Evolutionary conservation across 2,113 vertebrate species (phyloP).

Genomic region (Turnix velox): DNA sequence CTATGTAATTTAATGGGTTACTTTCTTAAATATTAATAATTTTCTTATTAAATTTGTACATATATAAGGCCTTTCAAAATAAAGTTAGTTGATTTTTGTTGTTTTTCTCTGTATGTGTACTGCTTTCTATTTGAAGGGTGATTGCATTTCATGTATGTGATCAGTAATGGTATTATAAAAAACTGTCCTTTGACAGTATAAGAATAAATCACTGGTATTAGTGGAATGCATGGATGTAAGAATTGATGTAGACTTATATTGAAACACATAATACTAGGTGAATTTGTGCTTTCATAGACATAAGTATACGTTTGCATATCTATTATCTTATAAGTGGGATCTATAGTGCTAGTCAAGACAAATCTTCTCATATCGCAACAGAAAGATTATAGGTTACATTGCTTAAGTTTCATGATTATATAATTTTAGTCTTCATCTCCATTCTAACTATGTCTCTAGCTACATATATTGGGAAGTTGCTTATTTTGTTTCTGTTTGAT

Average conservation of each 20-base stretch:
- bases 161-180: neutral
- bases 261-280: neutral
- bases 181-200: neutral
- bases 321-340: neutral
- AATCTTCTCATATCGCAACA: neutral
- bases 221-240: neutral
- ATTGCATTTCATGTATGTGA: neutral
- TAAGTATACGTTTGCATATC: neutral
- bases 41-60: neutral
- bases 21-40: neutral
- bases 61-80: neutral
- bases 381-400: neutral
- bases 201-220: neutral
- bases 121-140: neutral
- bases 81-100: neutral
- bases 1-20: neutral
- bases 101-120: neutral
- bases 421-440: neutral
- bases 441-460: neutral
- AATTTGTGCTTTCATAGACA: neutral
- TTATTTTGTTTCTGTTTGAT: neutral
- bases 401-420: neutral
- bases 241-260: neutral
- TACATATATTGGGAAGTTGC: neutral
- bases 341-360: neutral